These are phyloP conservation scores for Myotis yumanensis DNA, from an alignment of 2,113 vertebrate species.

Conservation along the genomic window DNA sequence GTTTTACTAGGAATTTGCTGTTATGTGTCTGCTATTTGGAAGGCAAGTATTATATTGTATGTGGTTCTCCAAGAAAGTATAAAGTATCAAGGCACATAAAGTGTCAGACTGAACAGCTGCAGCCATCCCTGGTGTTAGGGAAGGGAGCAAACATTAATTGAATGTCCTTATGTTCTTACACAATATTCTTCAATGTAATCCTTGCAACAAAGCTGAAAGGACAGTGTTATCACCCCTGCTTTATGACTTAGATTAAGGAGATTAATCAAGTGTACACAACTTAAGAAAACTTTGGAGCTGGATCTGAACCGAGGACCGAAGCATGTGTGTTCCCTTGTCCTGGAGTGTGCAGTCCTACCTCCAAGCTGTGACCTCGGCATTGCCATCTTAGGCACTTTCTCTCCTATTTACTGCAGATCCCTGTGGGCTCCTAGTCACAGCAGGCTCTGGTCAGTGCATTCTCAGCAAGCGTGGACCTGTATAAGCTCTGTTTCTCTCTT, in stretches of 20 bases:
- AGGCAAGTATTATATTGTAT: background rate
- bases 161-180: background rate
- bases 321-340: too few relatives aligned
- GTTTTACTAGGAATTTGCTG: background rate
- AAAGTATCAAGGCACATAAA: background rate
- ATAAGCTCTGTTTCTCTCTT: background rate
- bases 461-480: constrained; percentile 1
- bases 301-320: background rate
- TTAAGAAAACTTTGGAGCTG: background rate
- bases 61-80: background rate
- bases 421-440: background rate
- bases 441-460: background rate
- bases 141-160: background rate
- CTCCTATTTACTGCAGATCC: constrained; percentile 19
- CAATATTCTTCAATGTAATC: background rate
- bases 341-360: rapidly evolving
- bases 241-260: background rate
- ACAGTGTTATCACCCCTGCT: background rate
- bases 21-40: background rate
- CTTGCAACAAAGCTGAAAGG: background rate
- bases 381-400: background rate
- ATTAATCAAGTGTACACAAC: background rate
- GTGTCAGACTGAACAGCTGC: background rate
- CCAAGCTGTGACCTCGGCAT: background rate
- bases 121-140: background rate